These are phyloP conservation scores for Xestia ashworthii DNA, from an alignment of 2,888 invertebrate species.

Conservation along the genomic window DNA sequence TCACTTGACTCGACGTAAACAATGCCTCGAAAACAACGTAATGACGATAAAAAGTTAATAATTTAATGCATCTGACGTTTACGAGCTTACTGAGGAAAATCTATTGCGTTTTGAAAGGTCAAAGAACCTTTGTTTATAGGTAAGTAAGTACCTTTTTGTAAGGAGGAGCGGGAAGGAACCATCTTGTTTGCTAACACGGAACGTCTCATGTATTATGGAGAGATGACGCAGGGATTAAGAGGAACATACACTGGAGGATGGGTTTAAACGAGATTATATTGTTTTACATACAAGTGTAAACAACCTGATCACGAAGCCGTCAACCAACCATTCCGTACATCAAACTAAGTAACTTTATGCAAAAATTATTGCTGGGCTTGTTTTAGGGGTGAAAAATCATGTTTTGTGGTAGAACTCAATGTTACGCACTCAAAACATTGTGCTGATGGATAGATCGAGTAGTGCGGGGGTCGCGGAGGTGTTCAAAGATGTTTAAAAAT, in stretches of 20 bases:
- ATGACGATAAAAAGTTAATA: slow-evolving; percentile 41
- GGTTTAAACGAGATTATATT: not conserved
- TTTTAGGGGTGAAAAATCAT: too few relatives aligned
- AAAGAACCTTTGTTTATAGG: slow-evolving; percentile 15
- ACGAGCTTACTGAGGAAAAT: slow-evolving; percentile 42
- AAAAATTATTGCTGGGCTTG: too few relatives aligned
- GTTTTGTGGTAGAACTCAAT: too few relatives aligned
- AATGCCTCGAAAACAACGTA: slow-evolving; percentile 3
- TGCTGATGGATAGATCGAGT: too few relatives aligned
- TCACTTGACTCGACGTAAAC: slow-evolving; percentile 6
- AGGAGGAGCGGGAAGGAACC: not conserved
- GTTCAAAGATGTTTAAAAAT: too few relatives aligned
- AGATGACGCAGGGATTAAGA: slow-evolving; percentile 43
- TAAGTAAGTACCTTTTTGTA: slow-evolving; percentile 21
- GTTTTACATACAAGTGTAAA: not conserved
- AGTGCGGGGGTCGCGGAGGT: too few relatives aligned
- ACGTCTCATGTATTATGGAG: slow-evolving; percentile 60
- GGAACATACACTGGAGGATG: not conserved
- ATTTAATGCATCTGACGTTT: slow-evolving; percentile 47
- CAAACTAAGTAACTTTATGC: too few relatives aligned
- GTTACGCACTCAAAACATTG: too few relatives aligned
- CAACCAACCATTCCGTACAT: too few relatives aligned
- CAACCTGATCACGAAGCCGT: too few relatives aligned
- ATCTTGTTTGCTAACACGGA: slow-evolving; percentile 30
- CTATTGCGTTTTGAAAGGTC: slow-evolving; percentile 29